A percentile compares a stretch with the other conserved stretches of the same genome.
Conservation (phyloP, 1,140 invertebrate genomes). For the Dolichoris vasculosae region DNA sequence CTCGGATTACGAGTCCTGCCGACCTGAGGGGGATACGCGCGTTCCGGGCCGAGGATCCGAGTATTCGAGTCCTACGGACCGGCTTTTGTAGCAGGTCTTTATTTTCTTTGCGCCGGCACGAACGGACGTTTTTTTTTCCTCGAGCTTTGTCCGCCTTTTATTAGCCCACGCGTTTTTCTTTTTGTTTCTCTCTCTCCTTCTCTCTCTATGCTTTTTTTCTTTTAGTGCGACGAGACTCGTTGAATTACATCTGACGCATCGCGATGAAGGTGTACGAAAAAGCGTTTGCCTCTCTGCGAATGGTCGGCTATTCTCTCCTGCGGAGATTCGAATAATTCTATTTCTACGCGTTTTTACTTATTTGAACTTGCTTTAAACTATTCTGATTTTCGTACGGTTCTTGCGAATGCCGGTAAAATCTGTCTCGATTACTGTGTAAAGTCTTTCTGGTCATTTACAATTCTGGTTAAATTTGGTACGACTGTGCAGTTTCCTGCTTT, state of each 20-base stretch:
- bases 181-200: neutral
- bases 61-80: neutral
- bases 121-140: too few species aligned
- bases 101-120: neutral
- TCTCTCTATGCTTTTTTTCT: neutral
- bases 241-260: slow-evolving; percentile 13
- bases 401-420: neutral
- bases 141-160: slow-evolving; percentile 7
- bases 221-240: too few species aligned
- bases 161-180: neutral
- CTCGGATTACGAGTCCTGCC: neutral
- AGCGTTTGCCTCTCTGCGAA: neutral
- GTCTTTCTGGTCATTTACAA: neutral
- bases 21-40: too few species aligned
- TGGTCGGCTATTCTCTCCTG: neutral
- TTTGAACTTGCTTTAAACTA: neutral
- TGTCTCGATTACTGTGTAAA: neutral
- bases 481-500: neutral
- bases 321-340: neutral
- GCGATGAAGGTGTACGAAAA: neutral
- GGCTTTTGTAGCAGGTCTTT: neutral
- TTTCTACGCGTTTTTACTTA: neutral
- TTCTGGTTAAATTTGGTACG: neutral
- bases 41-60: neutral
- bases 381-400: neutral